A percentile compares a stretch with the other conserved stretches of the same genome.
phyloP scores from a whole-genome alignment of 2,797 vertebrate species.

The Channallabes apus region DNA sequence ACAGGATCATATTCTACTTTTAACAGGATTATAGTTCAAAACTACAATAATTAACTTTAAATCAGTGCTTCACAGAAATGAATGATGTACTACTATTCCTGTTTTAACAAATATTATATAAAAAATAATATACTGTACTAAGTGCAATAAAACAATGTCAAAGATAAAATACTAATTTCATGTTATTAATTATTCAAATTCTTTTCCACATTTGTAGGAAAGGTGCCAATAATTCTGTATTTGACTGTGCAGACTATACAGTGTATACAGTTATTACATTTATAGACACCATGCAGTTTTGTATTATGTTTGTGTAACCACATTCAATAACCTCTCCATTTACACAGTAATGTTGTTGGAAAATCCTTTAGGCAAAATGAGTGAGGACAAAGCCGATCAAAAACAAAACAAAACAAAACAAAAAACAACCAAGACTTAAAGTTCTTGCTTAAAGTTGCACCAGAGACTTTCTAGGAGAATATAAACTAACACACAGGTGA shows the following conservation, averaged over 20 bases:
- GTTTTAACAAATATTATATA: background rate
- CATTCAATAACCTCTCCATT: background rate
- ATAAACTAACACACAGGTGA: background rate
- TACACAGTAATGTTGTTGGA: background rate
- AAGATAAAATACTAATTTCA: background rate
- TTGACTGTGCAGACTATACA: background rate
- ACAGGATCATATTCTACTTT: too few relatives aligned
- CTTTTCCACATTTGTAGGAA: background rate
- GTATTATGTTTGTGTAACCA: background rate
- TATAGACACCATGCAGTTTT: constrained; percentile 8
- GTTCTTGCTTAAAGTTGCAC: background rate
- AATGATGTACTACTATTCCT: background rate
- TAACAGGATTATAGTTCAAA: too few relatives aligned
- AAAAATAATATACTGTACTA: background rate
- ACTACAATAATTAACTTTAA: too few relatives aligned
- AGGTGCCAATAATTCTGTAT: constrained; percentile 13
- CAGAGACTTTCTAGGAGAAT: background rate
- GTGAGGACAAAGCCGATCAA: background rate
- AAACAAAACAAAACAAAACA: background rate
- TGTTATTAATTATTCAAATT: background rate
- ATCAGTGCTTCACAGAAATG: background rate
- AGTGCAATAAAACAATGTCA: background rate
- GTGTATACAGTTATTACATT: background rate
- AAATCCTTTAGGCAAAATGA: background rate
- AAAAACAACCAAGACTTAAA: background rate